phyloP scores from a whole-genome alignment of 2,888 invertebrate genomes.

The Athalia rosae region DNA sequence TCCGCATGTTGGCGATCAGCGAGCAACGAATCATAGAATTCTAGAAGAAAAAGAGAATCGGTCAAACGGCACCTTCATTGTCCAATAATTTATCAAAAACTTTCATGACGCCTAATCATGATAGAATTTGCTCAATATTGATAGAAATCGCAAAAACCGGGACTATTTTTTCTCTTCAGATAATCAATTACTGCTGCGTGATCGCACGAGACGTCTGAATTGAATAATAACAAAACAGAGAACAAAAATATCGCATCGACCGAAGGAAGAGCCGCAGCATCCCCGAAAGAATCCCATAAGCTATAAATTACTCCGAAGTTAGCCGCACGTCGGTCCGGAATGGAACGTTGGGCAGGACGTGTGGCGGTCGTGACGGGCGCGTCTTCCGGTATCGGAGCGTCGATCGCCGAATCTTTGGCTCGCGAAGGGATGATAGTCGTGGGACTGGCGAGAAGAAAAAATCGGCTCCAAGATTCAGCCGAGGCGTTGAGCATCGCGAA shows the following conservation, averaged over 20 bases:
- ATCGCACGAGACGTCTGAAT: neutral
- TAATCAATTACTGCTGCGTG: no score
- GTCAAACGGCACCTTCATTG: no score
- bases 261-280: neutral
- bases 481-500: conserved; percentile 39
- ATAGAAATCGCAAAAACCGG: neutral
- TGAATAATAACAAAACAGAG: neutral
- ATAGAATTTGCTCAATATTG: no score
- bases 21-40: no score
- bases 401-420: conserved; percentile 69
- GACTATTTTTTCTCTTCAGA: neutral
- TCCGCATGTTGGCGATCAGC: no score
- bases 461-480: conserved; percentile 32
- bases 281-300: neutral
- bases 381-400: conserved; percentile 74
- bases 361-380: conserved; percentile 74
- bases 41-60: no score
- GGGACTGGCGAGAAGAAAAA: conserved; percentile 37
- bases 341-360: conserved; percentile 73
- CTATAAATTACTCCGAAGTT: neutral
- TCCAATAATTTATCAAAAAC: no score
- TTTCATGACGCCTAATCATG: no score
- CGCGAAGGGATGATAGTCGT: conserved; percentile 65
- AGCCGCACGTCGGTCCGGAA: conserved; percentile 46
- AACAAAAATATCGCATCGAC: neutral